These are phyloP conservation scores for Amphipoea lucens DNA, from an alignment of 2,888 invertebrate species.

Conservation along the genomic window DNA sequence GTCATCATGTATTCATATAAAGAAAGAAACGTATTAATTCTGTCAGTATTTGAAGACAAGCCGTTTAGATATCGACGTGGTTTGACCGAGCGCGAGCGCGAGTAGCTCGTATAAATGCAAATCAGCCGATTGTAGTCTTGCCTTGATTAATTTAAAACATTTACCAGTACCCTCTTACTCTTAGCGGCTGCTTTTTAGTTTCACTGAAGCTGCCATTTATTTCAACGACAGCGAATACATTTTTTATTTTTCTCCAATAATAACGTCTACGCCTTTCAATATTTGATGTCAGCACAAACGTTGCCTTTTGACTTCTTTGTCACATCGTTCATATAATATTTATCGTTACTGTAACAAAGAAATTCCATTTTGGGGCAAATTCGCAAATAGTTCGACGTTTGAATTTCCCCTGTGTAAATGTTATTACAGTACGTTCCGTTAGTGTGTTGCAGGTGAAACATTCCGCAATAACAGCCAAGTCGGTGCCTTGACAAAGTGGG, in stretches of 20 bases:
- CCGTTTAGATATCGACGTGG: slow-evolving; percentile 78
- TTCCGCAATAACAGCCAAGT: slow-evolving; percentile 81
- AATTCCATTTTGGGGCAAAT: slow-evolving; percentile 88
- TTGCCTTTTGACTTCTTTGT: slow-evolving; percentile 83
- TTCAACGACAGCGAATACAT: slow-evolving; percentile 34
- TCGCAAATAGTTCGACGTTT: slow-evolving; percentile 89
- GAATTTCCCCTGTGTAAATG: slow-evolving; percentile 89
- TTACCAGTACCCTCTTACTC: slow-evolving; percentile 73
- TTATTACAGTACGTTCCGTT: slow-evolving; percentile 83
- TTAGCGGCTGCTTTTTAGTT: slow-evolving; percentile 70
- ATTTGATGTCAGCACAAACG: slow-evolving; percentile 76
- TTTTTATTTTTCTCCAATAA: slow-evolving; percentile 51
- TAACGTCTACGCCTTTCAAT: slow-evolving; percentile 68
- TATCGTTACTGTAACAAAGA: slow-evolving; percentile 86
- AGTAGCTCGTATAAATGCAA: slow-evolving; percentile 84
- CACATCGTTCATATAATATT: slow-evolving; percentile 86
- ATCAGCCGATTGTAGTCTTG: slow-evolving; percentile 82
- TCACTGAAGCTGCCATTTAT: slow-evolving; percentile 59
- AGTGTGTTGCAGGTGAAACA: slow-evolving; percentile 85
- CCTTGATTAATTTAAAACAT: slow-evolving; percentile 85
- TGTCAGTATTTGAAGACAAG: slow-evolving; percentile 66
- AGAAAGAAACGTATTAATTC: slow-evolving; percentile 65
- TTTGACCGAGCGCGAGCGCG: slow-evolving; percentile 74
- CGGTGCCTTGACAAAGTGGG: slow-evolving; percentile 74
- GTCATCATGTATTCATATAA: slow-evolving; percentile 1